Conservation (phyloP, 2,888 invertebrate genomes). For the Perizoma affinitatum region DNA sequence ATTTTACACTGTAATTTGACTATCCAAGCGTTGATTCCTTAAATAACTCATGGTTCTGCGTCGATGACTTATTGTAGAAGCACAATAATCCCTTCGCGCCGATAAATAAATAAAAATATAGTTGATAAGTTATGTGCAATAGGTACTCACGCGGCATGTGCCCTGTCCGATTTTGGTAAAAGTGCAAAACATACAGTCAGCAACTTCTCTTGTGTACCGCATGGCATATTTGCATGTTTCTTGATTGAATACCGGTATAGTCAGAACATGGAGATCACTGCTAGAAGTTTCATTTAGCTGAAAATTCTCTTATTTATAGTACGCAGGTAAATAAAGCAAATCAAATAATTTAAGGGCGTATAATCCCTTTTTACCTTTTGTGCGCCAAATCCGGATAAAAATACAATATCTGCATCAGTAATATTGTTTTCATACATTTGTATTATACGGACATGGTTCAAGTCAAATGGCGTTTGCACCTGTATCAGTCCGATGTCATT, state of each 20-base stretch:
- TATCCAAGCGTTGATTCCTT: too few relatives aligned
- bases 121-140: neutral
- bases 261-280: slow-evolving; percentile 57
- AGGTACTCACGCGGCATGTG: slow-evolving; percentile 70
- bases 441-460: slow-evolving; percentile 48
- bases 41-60: too few relatives aligned
- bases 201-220: slow-evolving; percentile 64
- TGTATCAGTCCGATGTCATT: slow-evolving; percentile 71
- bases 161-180: slow-evolving; percentile 70
- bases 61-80: too few relatives aligned
- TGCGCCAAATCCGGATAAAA: slow-evolving; percentile 71
- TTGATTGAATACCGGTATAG: slow-evolving; percentile 68
- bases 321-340: too few relatives aligned
- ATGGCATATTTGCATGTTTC: slow-evolving; percentile 68
- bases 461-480: slow-evolving; percentile 56
- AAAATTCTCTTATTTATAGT: neutral
- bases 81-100: too few relatives aligned
- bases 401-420: slow-evolving; percentile 58
- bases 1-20: too few relatives aligned
- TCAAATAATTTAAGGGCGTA: slow-evolving; percentile 1
- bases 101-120: too few relatives aligned
- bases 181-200: slow-evolving; percentile 72
- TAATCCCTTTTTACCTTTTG: slow-evolving; percentile 47
- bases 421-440: slow-evolving; percentile 47
- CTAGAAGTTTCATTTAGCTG: slow-evolving; percentile 65